Base-by-base conservation (phyloP, 2,797 vertebrate species). In the Tadarida brasiliensis region DNA sequence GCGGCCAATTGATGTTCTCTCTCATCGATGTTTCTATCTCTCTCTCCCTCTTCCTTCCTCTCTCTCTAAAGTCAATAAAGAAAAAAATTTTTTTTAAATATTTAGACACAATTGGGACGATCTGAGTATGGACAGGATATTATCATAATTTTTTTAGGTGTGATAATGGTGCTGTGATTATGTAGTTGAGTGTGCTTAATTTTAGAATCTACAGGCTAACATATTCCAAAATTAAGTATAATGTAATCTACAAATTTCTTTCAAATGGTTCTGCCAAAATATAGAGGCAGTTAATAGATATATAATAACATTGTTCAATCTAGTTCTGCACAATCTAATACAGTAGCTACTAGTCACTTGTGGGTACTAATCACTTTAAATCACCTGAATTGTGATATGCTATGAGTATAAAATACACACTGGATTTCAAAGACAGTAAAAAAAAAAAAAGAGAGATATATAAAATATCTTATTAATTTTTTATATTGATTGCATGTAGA, bases 171-270 rank as follows among this genome's bases (percentile, higher is more conserved):
- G 9, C 0, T 73, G 7, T 56, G 19, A 59, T 49, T 77, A 44
- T 59, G 3, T 87, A 78, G n/a, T 28, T 77, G 14, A 91, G 82
- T 59, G 30, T 57, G 9, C 16, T 90, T 92, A 33, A 73, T 80
- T 77, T 96, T 88, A 86, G 57, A 20, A 54, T 67, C 83, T 63
- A 12, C 10, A 65, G 14, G n/a, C 8, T 76, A 67, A 91, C 20
- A 1, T 63, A 78, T 68, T 91, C 88, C 90, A 93, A 91, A 91
- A 61, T 91, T 80, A 93, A 87, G n/a, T 33, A 59, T 61, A 77
- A 70, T 39, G 39, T 88, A 67, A 16, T 30, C 28, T 88, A 22
- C 14, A 84, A 70, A 85, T 71, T 88, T 90, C 20, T 95, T 86
- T 88, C 78, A 76, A 93, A 51, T 68, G 35, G 12, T 89, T 77